These are phyloP conservation scores for Drosophila maculinotata DNA, from an alignment of 2,888 invertebrate species.

Conservation along the genomic window DNA sequence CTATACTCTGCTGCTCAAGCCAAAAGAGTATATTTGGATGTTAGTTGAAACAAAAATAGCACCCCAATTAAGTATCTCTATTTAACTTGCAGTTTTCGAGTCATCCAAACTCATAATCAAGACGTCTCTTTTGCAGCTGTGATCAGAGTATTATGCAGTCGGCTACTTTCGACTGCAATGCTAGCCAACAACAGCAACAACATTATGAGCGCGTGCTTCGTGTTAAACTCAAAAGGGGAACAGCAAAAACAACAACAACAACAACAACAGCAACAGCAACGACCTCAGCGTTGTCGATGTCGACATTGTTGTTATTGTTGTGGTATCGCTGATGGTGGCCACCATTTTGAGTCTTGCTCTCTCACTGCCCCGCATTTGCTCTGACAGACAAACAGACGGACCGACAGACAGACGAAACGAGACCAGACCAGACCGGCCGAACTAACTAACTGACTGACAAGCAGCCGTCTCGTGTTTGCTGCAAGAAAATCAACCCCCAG, in stretches of 20 bases:
- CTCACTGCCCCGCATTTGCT: conserved; percentile 43
- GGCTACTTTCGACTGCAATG: background rate
- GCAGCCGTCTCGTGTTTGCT: conserved; percentile 56
- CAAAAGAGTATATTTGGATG: background rate
- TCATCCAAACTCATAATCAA: too few relatives aligned
- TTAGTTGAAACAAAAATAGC: too few relatives aligned
- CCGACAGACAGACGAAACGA: conserved; percentile 20
- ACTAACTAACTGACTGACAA: conserved; percentile 57
- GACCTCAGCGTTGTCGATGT: conserved; percentile 66
- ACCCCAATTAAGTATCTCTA: too few relatives aligned
- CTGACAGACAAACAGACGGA: conserved; percentile 9
- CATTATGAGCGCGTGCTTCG: conserved; percentile 55
- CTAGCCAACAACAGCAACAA: conserved; percentile 20
- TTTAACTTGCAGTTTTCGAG: too few relatives aligned
- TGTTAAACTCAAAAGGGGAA: conserved; percentile 62
- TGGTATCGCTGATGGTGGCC: conserved; percentile 69
- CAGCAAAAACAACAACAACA: conserved; percentile 23
- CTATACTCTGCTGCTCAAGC: conserved; percentile 31
- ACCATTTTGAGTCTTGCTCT: conserved; percentile 73
- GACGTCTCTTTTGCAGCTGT: too few relatives aligned
- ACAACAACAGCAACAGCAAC: conserved; percentile 23
- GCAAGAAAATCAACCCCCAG: conserved; percentile 74
- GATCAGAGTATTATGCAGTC: background rate
- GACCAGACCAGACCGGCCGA: conserved; percentile 19
- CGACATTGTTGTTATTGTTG: conserved; percentile 64